Evolutionary conservation across 2,113 vertebrate genomes (phyloP).

Genomic region (Aphyosemion australe): DNA sequence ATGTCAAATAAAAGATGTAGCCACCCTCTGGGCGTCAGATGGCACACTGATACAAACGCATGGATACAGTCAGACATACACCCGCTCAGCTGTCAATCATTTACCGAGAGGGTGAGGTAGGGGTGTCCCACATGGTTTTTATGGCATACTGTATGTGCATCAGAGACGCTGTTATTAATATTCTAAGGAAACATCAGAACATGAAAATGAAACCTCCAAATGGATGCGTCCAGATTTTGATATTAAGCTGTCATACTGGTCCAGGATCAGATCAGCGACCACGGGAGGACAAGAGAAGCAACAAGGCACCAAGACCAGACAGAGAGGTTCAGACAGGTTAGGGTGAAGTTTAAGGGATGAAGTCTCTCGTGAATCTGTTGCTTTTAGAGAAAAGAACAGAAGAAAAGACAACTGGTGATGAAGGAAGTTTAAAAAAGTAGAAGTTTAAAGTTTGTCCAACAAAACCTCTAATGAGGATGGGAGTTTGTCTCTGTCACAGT

Average conservation of each 20-base stretch:
- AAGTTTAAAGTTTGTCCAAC: conserved; percentile 28
- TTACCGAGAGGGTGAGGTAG: conserved; percentile 12
- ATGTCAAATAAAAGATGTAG: conserved; percentile 59
- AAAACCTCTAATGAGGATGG: neutral
- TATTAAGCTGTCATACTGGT: neutral
- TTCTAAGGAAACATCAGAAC: too few relatives aligned
- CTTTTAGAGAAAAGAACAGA: conserved; percentile 10
- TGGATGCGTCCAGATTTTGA: neutral
- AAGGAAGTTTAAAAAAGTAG: neutral
- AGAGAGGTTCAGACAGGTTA: conserved; percentile 34
- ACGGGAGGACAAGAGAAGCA: conserved; percentile 11
- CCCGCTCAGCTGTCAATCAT: conserved; percentile 59
- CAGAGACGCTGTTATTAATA: conserved; percentile 5
- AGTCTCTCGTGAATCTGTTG: conserved; percentile 22
- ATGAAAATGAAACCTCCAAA: too few relatives aligned
- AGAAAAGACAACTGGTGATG: neutral
- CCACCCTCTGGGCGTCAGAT: conserved; percentile 49
- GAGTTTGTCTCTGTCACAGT: neutral
- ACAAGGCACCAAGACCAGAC: neutral
- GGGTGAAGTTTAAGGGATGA: conserved; percentile 26
- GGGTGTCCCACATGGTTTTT: conserved; percentile 30
- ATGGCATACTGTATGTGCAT: conserved; percentile 18
- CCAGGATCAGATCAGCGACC: neutral
- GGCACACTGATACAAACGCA: conserved; percentile 36
- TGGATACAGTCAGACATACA: conserved; percentile 32